Conservation (phyloP, 1,140 invertebrate species). For the Amyelois transitella region DNA sequence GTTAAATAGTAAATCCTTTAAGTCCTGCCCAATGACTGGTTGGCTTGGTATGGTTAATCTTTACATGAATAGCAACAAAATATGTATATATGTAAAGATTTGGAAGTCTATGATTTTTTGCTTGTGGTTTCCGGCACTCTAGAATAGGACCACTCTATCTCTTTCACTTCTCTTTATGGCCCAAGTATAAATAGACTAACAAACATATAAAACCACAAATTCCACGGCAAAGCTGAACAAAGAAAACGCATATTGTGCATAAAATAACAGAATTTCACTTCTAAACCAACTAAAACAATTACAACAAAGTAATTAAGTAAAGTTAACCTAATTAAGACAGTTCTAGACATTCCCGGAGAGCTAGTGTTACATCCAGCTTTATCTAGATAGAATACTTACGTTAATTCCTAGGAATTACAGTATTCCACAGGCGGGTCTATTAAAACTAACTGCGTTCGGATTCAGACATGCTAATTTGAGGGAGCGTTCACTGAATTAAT, state of each 20-base stretch:
- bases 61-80: no score
- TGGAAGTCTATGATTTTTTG: no score
- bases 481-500: neutral
- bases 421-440: neutral
- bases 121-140: no score
- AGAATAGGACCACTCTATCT: no score
- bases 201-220: no score
- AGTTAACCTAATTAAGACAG: neutral
- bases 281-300: neutral
- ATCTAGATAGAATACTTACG: no score
- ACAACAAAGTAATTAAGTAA: neutral
- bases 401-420: neutral
- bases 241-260: no score
- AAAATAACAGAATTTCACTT: neutral
- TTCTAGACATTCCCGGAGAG: neutral
- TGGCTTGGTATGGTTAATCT: no score
- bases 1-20: constrained; percentile 12
- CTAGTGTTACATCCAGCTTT: neutral
- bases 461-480: neutral
- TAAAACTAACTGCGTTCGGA: neutral
- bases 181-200: no score
- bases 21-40: neutral
- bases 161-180: no score
- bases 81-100: no score
- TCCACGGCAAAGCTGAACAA: neutral